Percentiles rank a stretch among this genome's conserved stretches.
phyloP scores from a whole-genome alignment of 2,113 vertebrate genomes.

The Rhinoderma darwinii region DNA sequence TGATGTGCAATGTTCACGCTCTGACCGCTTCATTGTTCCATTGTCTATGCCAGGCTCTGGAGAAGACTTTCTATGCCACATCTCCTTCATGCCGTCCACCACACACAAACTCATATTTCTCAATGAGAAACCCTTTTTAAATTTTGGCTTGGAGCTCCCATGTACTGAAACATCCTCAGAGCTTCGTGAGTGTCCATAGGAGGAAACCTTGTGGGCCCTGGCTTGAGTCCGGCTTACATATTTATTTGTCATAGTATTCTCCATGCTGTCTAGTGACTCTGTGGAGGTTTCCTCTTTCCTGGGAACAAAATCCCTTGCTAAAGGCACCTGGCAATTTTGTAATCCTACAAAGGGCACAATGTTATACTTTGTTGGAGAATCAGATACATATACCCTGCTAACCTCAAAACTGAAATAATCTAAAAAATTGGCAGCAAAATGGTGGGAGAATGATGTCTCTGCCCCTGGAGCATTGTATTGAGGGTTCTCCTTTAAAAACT shows the following conservation, averaged over 20 bases:
- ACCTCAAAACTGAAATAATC: constrained; percentile 88
- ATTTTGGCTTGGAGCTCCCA: constrained; percentile 79
- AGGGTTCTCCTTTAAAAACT: constrained; percentile 91
- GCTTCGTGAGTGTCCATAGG: constrained; percentile 90
- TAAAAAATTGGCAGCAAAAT: constrained; percentile 90
- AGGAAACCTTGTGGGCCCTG: constrained; percentile 77
- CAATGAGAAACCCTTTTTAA: constrained; percentile 95
- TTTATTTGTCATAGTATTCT: constrained; percentile 71
- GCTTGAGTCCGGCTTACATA: constrained; percentile 68
- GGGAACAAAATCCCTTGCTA: constrained; percentile 76
- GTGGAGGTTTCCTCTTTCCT: constrained; percentile 84
- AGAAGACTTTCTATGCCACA: constrained; percentile 91
- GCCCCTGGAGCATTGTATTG: constrained; percentile 90
- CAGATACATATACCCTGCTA: constrained; percentile 81
- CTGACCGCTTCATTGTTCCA: constrained; percentile 53
- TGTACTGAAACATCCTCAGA: constrained; percentile 89
- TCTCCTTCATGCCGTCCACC: constrained; percentile 93
- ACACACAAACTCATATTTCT: constrained; percentile 97
- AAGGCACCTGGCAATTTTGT: constrained; percentile 84
- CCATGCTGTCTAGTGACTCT: constrained; percentile 86
- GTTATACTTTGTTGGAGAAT: constrained; percentile 79
- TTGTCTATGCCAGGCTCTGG: constrained; percentile 77
- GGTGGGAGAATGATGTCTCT: constrained; percentile 89
- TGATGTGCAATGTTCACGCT: constrained; percentile 67
- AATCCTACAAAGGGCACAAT: constrained; percentile 87